Evolutionary conservation across 1,140 invertebrate species (phyloP).

Genomic region (Musca vetustissima): DNA sequence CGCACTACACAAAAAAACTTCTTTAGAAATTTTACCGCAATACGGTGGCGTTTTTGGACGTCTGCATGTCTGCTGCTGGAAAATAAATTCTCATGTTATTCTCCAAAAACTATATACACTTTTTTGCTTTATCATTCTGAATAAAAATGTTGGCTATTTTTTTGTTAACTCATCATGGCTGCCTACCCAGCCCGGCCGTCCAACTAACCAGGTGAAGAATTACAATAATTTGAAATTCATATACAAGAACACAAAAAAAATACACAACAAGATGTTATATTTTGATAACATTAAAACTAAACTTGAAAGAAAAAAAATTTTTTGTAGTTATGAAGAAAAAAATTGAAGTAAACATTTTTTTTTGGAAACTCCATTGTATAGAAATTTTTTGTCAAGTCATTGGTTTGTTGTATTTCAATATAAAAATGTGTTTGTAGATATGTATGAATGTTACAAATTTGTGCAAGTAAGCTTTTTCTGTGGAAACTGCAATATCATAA

Average conservation of each 20-base stretch:
- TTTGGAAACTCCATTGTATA: too few relatives aligned
- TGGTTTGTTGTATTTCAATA: too few relatives aligned
- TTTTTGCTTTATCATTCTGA: slow-evolving; percentile 5
- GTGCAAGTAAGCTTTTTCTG: slow-evolving; percentile 14
- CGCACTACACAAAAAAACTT: too few relatives aligned
- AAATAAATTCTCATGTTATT: neutral
- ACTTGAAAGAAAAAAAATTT: too few relatives aligned
- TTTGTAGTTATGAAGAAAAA: too few relatives aligned
- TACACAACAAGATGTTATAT: slow-evolving; percentile 9
- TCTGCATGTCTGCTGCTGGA: slow-evolving; percentile 12
- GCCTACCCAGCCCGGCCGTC: neutral
- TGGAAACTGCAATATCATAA: neutral
- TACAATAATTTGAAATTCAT: slow-evolving; percentile 19
- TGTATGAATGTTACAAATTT: too few relatives aligned
- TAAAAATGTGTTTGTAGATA: too few relatives aligned
- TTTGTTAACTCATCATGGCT: slow-evolving; percentile 2
- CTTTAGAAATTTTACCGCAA: slow-evolving; percentile 11
- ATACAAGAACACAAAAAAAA: neutral
- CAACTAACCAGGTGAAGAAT: neutral
- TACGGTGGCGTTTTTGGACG: slow-evolving; percentile 16
- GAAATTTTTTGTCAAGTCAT: too few relatives aligned
- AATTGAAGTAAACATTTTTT: too few relatives aligned
- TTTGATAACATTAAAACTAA: slow-evolving; percentile 3
- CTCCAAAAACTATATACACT: neutral
- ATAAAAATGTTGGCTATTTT: neutral